Evolutionary conservation across 1,140 invertebrate species (phyloP).

Genomic region (Drosophila punjabiensis): DNA sequence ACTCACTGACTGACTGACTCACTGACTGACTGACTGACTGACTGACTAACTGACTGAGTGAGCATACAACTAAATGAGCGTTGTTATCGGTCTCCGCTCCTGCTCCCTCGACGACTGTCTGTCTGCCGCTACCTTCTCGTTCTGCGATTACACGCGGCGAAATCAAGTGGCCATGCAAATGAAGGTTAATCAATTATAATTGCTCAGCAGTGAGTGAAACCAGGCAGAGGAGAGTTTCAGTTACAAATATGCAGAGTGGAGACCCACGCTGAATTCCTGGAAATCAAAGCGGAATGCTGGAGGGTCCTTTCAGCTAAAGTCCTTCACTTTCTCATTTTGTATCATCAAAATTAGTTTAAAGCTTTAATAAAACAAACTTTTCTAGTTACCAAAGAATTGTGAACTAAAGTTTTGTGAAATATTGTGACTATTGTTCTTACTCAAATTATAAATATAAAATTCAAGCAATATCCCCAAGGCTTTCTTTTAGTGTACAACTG

Average conservation of each 20-base stretch:
- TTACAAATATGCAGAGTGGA: background rate
- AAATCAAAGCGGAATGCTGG: background rate
- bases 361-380: background rate
- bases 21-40: constrained; percentile 42
- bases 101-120: constrained; percentile 50
- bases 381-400: background rate
- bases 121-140: constrained; percentile 22
- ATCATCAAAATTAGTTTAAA: background rate
- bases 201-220: background rate
- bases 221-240: background rate
- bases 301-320: background rate
- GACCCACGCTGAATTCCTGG: background rate
- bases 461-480: too few relatives aligned
- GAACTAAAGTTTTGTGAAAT: background rate
- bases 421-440: background rate
- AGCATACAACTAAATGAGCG: constrained; percentile 76
- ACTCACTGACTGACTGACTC: constrained; percentile 44
- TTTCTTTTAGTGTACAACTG: constrained; percentile 20
- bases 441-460: background rate
- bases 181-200: constrained; percentile 32
- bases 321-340: background rate
- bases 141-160: constrained; percentile 22
- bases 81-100: constrained; percentile 67
- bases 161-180: constrained; percentile 37
- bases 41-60: constrained; percentile 41